Evolutionary conservation across 2,888 invertebrate genomes (phyloP).

Genomic region (Diplazon laetatorius): DNA sequence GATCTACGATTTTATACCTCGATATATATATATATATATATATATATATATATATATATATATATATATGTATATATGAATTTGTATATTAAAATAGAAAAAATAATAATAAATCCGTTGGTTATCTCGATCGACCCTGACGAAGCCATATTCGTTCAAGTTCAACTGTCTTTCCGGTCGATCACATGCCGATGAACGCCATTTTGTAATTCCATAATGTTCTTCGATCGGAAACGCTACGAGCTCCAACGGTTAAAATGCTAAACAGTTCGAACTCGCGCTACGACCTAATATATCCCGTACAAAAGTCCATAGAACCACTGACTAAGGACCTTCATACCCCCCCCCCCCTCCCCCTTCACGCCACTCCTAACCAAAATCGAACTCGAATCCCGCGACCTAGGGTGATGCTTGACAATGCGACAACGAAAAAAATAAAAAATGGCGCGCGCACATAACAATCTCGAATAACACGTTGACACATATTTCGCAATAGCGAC

Average conservation of each 20-base stretch:
- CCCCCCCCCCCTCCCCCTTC: too few species aligned
- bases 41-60: too few species aligned
- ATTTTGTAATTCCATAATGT: too few species aligned
- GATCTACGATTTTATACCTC: background rate
- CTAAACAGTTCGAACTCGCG: constrained; percentile 3
- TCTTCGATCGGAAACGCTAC: too few species aligned
- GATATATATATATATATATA: too few species aligned
- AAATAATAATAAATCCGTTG: too few species aligned
- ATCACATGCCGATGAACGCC: too few species aligned
- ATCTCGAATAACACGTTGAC: background rate
- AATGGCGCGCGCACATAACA: background rate
- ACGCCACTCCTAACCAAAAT: background rate
- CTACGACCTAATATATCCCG: background rate
- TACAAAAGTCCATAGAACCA: background rate
- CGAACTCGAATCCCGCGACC: background rate
- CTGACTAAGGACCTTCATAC: background rate
- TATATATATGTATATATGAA: too few species aligned
- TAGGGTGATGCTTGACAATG: constrained; percentile 35
- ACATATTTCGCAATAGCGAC: constrained; percentile 13
- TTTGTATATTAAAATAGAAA: too few species aligned
- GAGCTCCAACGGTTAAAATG: constrained; percentile 25
- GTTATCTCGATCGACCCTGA: too few species aligned
- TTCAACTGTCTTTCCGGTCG: too few species aligned
- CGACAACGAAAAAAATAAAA: background rate
- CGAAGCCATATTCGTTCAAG: too few species aligned